Evolutionary conservation across 2,888 invertebrate genomes (phyloP).

Genomic region (Platynereis dumerilii): DNA sequence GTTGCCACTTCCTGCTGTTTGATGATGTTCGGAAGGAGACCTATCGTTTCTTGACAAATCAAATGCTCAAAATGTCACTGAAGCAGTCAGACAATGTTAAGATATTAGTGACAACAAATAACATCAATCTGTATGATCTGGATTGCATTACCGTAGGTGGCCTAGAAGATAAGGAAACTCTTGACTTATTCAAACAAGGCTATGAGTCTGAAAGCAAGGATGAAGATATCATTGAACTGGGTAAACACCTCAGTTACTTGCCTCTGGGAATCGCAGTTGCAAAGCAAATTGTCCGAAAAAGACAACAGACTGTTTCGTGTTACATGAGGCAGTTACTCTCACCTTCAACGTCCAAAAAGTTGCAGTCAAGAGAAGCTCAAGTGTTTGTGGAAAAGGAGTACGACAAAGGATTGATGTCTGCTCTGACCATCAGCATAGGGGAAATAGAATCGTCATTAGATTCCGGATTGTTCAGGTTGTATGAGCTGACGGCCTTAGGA

Average conservation of each 20-base stretch:
- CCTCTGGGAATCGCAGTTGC: conserved; percentile 2
- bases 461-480: neutral
- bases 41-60: neutral
- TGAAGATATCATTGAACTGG: neutral
- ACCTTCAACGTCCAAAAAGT: neutral
- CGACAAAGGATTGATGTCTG: neutral
- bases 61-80: neutral
- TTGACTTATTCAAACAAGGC: neutral
- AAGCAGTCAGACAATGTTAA: neutral
- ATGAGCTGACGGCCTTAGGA: conserved; percentile 6
- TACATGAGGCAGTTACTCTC: neutral
- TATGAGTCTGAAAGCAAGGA: neutral
- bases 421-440: neutral
- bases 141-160: neutral
- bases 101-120: neutral
- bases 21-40: neutral
- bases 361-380: neutral
- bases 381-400: neutral
- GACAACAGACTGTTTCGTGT: neutral
- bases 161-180: neutral
- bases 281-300: neutral
- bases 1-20: neutral
- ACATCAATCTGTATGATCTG: neutral
- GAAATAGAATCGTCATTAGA: neutral
- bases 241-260: neutral